Evolutionary conservation across 2,888 invertebrate genomes (phyloP).

Genomic region (Drosophila melanosoma): DNA sequence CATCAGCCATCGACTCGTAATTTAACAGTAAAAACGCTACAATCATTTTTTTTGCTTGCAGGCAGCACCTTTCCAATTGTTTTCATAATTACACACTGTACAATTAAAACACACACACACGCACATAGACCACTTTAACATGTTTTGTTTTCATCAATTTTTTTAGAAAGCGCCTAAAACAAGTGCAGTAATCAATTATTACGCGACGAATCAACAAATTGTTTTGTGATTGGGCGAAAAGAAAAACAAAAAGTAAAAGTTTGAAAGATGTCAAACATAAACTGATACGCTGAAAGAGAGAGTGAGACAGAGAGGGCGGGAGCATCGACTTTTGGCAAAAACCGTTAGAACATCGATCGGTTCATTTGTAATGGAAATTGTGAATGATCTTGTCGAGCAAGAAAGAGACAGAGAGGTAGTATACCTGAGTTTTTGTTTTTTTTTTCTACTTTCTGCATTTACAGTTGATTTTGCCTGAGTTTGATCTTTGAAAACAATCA

Average conservation of each 20-base stretch:
- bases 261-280: conserved; percentile 21
- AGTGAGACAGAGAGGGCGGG: neutral
- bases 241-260: conserved; percentile 60
- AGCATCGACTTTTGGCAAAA: conserved; percentile 38
- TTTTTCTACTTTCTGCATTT: conserved; percentile 53
- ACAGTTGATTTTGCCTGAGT: conserved; percentile 50
- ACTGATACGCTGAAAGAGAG: neutral
- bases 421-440: conserved; percentile 3
- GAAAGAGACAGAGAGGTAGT: conserved; percentile 10
- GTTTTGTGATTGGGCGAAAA: conserved; percentile 35
- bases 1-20: conserved; percentile 31
- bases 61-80: conserved; percentile 74
- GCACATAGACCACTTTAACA: conserved; percentile 26
- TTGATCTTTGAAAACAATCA: conserved; percentile 53
- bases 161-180: conserved; percentile 75
- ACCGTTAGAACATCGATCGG: conserved; percentile 67
- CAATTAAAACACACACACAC: conserved; percentile 30
- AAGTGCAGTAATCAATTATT: conserved; percentile 76
- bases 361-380: conserved; percentile 65
- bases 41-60: conserved; percentile 41
- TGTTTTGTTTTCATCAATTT: conserved; percentile 27
- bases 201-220: conserved; percentile 63
- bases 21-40: conserved; percentile 37
- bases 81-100: conserved; percentile 52
- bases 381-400: conserved; percentile 24